Evolutionary conservation across 2,797 vertebrate genomes (phyloP).

Genomic region (Sebastes ruberrimus): DNA sequence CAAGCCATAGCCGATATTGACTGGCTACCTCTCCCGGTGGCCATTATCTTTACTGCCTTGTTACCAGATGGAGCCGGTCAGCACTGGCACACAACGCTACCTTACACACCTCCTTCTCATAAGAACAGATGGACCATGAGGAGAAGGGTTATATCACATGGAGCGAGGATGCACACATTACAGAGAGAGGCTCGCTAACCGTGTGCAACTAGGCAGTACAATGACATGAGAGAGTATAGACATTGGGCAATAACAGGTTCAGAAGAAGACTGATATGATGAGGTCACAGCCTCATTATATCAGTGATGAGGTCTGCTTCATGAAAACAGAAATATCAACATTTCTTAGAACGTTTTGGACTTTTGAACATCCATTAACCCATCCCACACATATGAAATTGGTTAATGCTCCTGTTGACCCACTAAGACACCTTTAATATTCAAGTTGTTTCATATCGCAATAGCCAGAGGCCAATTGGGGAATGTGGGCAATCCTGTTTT

Average conservation of each 20-base stretch:
- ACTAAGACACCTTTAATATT: neutral
- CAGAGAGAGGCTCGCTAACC: constrained; percentile 7
- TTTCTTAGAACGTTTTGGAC: neutral
- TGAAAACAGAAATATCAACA: neutral
- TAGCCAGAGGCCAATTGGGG: neutral
- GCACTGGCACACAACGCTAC: constrained; percentile 31
- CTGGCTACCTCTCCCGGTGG: constrained; percentile 36
- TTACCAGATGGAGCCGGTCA: constrained; percentile 64
- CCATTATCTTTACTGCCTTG: constrained; percentile 56
- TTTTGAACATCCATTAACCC: neutral
- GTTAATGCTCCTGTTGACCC: neutral
- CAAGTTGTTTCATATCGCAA: neutral
- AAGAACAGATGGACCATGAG: constrained; percentile 67
- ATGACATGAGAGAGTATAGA: neutral
- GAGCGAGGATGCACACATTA: constrained; percentile 33
- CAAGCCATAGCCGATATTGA: constrained; percentile 44
- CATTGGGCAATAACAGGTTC: neutral
- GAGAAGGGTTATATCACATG: constrained; percentile 42
- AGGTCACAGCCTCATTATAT: neutral
- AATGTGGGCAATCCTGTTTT: no score
- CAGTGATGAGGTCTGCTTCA: neutral
- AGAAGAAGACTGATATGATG: neutral
- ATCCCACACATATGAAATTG: neutral
- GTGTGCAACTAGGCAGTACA: neutral
- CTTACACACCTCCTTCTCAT: constrained; percentile 17